Conservation (phyloP, 2,888 invertebrate genomes). For the Platerodrilus igneus region DNA sequence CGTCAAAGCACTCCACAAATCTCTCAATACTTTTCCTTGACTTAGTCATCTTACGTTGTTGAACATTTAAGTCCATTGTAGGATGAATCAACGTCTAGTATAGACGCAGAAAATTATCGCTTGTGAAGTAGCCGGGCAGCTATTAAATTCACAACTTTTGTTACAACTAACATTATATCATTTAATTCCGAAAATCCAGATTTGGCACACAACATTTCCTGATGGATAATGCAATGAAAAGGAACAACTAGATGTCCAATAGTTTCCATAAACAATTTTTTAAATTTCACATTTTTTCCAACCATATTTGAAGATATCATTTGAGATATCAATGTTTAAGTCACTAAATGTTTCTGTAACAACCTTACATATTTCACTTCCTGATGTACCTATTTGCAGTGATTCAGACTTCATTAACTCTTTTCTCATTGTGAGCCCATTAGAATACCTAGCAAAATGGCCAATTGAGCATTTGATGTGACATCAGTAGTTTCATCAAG, state of each 20-base stretch:
- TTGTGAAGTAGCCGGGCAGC: neutral
- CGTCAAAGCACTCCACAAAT: too few relatives aligned
- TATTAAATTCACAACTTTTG: slow-evolving; percentile 7
- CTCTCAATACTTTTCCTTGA: too few relatives aligned
- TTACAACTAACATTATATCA: slow-evolving; percentile 11
- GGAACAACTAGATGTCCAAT: slow-evolving; percentile 7
- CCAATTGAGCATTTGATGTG: slow-evolving; percentile 4
- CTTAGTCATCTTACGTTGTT: too few relatives aligned
- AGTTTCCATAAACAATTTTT: slow-evolving; percentile 5
- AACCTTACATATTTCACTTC: slow-evolving; percentile 7
- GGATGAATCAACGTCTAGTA: too few relatives aligned
- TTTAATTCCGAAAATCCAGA: slow-evolving; percentile 5
- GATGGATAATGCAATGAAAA: slow-evolving; percentile 10
- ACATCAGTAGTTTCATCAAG: slow-evolving; percentile 6
- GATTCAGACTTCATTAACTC: slow-evolving; percentile 3
- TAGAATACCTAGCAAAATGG: slow-evolving; percentile 5
- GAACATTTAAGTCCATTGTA: too few relatives aligned
- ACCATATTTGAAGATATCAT: too few relatives aligned
- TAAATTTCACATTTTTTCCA: slow-evolving; percentile 7
- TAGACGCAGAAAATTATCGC: too few relatives aligned
- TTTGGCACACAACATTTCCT: slow-evolving; percentile 8
- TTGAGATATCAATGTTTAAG: slow-evolving; percentile 8
- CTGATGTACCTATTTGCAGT: slow-evolving; percentile 5
- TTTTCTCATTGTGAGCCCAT: slow-evolving; percentile 5
- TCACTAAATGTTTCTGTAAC: slow-evolving; percentile 9